Evolutionary conservation across 1,140 invertebrate genomes (phyloP).

Genomic region (Arion vulgaris): DNA sequence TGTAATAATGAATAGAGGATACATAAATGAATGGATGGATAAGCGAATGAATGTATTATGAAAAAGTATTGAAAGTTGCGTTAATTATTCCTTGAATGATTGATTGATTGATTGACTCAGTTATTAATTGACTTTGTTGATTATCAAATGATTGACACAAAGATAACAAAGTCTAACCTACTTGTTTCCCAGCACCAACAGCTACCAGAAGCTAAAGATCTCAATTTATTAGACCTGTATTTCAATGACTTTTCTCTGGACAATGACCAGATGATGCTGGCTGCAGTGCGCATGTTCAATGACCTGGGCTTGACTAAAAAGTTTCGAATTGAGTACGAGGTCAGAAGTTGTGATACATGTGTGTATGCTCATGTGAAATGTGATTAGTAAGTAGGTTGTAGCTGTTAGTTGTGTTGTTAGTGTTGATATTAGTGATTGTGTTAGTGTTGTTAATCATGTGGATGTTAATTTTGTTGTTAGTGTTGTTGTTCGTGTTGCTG

Average conservation of each 20-base stretch:
- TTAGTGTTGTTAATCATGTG: too few species aligned
- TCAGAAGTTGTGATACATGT: constrained; percentile 72
- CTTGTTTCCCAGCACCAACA: constrained; percentile 42
- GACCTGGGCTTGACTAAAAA: constrained; percentile 91
- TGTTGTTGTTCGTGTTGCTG: too few species aligned
- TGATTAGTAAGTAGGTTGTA: too few species aligned
- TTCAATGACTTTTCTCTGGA: constrained; percentile 92
- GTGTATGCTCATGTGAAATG: too few species aligned
- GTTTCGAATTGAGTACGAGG: constrained; percentile 94
- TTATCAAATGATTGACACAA: too few species aligned
- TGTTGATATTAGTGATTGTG: too few species aligned
- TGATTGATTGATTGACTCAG: not conserved
- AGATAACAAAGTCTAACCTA: too few species aligned
- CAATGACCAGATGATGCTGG: constrained; percentile 92
- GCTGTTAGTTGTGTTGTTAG: too few species aligned
- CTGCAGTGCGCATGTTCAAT: constrained; percentile 92
- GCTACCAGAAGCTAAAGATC: constrained; percentile 52
- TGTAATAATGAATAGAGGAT: not conserved
- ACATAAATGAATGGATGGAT: too few species aligned
- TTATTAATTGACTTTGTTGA: not conserved
- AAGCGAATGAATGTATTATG: too few species aligned
- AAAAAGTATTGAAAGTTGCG: too few species aligned
- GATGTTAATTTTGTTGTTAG: too few species aligned
- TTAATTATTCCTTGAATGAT: not conserved
- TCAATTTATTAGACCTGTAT: constrained; percentile 76